Evolutionary conservation across 1,140 invertebrate species (phyloP).

Genomic region (Aphaenogaster ashmeadi): DNA sequence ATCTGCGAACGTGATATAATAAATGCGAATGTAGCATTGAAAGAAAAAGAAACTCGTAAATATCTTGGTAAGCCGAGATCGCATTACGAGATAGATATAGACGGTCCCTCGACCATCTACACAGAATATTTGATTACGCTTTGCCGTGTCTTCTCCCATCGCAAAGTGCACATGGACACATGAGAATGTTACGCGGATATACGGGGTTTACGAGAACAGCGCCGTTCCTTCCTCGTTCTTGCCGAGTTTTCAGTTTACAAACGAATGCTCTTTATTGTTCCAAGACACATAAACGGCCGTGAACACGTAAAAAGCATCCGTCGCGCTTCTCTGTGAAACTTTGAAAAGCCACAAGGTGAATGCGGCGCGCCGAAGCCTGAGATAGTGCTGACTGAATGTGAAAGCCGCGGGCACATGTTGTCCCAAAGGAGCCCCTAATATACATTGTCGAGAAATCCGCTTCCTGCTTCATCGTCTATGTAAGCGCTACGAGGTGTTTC

Average conservation of each 20-base stretch:
- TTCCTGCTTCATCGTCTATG: conserved; percentile 1
- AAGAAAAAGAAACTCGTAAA: conserved; percentile 37
- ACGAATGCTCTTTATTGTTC: conserved; percentile 41
- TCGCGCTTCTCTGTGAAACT: conserved; percentile 19
- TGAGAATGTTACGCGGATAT: background rate
- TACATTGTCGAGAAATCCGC: conserved; percentile 18
- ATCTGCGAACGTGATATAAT: background rate
- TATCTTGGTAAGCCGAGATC: background rate
- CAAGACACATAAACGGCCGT: background rate
- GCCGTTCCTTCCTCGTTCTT: background rate
- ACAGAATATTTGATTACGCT: conserved; percentile 46
- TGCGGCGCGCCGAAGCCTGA: background rate
- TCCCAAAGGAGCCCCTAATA: conserved; percentile 15
- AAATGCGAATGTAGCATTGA: conserved; percentile 6
- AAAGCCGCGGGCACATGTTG: conserved; percentile 17
- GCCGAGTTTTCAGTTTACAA: conserved; percentile 29
- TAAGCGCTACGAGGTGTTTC: background rate
- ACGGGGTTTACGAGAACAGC: background rate
- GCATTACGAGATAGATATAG: background rate
- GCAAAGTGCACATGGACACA: conserved; percentile 2
- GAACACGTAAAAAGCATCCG: conserved; percentile 10
- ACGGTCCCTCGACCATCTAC: background rate
- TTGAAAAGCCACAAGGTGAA: conserved; percentile 30
- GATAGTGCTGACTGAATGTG: conserved; percentile 22
- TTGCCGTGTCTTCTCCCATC: background rate